A percentile compares a stretch with the other conserved stretches of the same genome.
phyloP scores from a whole-genome alignment of 2,888 invertebrate species.

The Melikaiella ostensackeni region DNA sequence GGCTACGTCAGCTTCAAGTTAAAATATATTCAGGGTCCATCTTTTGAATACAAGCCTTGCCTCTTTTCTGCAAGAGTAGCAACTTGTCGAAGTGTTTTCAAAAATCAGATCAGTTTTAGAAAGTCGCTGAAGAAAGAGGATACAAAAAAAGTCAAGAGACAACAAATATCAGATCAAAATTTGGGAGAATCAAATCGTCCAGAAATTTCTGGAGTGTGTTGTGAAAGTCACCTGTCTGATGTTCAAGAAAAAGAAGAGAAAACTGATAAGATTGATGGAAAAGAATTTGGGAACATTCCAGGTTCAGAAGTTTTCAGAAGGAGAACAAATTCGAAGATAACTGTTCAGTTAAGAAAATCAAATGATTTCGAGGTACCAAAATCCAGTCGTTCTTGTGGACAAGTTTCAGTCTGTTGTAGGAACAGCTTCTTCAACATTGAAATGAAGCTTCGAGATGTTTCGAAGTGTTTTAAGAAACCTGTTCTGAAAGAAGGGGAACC shows the following conservation, averaged over 20 bases:
- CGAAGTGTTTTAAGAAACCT: neutral
- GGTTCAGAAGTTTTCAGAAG: neutral
- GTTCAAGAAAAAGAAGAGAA: conserved; percentile 12
- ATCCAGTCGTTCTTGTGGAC: neutral
- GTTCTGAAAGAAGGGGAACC: neutral
- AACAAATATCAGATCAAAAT: neutral
- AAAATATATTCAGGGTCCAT: conserved; percentile 41
- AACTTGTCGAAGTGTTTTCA: conserved; percentile 35
- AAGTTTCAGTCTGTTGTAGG: neutral
- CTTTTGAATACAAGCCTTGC: conserved; percentile 39
- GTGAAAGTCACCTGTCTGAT: neutral
- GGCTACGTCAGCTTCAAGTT: conserved; percentile 60
- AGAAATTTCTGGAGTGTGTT: neutral
- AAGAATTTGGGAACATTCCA: neutral
- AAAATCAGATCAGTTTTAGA: neutral
- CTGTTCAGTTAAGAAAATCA: neutral
- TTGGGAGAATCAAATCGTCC: neutral
- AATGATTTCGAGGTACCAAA: neutral
- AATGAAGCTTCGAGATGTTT: neutral
- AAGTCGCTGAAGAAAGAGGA: neutral
- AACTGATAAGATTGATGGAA: neutral
- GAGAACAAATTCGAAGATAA: neutral
- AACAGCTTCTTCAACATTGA: neutral
- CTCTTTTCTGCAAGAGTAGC: conserved; percentile 58
- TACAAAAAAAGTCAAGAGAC: neutral